Evolutionary conservation across 2,888 invertebrate species (phyloP).

Genomic region (Galeopsomyia nigrocyanea): DNA sequence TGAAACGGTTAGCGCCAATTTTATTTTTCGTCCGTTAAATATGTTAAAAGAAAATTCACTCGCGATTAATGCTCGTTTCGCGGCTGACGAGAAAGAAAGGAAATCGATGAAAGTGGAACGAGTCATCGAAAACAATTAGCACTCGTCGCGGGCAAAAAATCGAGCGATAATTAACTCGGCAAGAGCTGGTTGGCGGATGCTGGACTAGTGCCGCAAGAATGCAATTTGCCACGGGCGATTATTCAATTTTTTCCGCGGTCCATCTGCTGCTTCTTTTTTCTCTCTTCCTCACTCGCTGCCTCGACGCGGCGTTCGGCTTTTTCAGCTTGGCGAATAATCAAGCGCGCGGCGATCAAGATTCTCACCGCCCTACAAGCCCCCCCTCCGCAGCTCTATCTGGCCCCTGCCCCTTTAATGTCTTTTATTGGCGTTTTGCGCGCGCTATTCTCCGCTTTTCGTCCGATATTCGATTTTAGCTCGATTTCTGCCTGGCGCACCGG

Average conservation of each 20-base stretch:
- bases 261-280: not conserved
- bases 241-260: constrained; percentile 34
- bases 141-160: no score
- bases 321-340: constrained; percentile 32
- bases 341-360: constrained; percentile 32
- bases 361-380: not conserved
- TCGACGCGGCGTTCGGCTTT: not conserved
- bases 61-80: no score
- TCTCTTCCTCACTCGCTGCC: not conserved
- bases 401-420: constrained; percentile 22
- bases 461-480: constrained; percentile 36
- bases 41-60: no score
- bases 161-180: constrained; percentile 7
- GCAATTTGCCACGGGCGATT: constrained; percentile 25
- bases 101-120: no score
- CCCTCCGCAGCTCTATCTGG: no score
- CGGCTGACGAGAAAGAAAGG: no score
- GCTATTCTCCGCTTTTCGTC: not conserved
- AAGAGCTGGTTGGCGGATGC: not conserved
- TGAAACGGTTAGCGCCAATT: no score
- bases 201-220: constrained; percentile 5
- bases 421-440: constrained; percentile 26
- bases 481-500: constrained; percentile 2
- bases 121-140: no score
- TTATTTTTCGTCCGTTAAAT: no score